Conservation (phyloP, 2,888 invertebrate species). For the Erpobdella octoculata region DNA sequence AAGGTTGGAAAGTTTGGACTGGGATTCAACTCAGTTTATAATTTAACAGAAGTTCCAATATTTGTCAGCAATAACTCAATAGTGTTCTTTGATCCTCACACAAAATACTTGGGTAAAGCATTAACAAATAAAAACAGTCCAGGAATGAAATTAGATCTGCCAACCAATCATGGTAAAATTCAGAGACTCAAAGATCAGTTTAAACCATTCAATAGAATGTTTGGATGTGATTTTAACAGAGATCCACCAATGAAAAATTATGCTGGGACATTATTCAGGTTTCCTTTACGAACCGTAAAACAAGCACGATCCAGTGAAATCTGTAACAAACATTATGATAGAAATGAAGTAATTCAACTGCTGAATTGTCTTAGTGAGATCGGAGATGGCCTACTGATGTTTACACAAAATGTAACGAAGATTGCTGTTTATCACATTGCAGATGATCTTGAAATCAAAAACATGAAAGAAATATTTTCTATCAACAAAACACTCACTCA, state of each 20-base stretch:
- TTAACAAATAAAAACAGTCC: constrained; percentile 35
- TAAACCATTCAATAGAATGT: constrained; percentile 40
- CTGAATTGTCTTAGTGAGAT: constrained; percentile 39
- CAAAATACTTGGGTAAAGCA: constrained; percentile 39
- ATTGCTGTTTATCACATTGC: constrained; percentile 40
- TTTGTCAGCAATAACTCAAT: constrained; percentile 42
- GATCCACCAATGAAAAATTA: constrained; percentile 22
- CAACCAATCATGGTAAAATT: constrained; percentile 34
- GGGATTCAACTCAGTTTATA: constrained; percentile 49
- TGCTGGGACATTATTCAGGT: constrained; percentile 39
- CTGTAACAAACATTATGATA: constrained; percentile 39
- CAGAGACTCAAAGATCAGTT: constrained; percentile 41
- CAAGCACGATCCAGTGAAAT: constrained; percentile 40
- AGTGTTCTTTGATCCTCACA: constrained; percentile 47
- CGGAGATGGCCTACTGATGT: constrained; percentile 42
- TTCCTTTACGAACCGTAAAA: constrained; percentile 37
- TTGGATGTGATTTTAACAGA: constrained; percentile 37
- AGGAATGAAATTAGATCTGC: constrained; percentile 38
- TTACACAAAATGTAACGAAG: constrained; percentile 42
- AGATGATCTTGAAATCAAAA: constrained; percentile 1
- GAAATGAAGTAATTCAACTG: constrained; percentile 40
- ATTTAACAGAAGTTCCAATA: constrained; percentile 47
- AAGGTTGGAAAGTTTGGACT: constrained; percentile 47
- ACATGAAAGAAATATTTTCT: neutral
- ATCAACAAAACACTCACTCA: neutral